Evolutionary conservation across 1,140 invertebrate species (phyloP).

Genomic region (Melipona quadrifasciata): DNA sequence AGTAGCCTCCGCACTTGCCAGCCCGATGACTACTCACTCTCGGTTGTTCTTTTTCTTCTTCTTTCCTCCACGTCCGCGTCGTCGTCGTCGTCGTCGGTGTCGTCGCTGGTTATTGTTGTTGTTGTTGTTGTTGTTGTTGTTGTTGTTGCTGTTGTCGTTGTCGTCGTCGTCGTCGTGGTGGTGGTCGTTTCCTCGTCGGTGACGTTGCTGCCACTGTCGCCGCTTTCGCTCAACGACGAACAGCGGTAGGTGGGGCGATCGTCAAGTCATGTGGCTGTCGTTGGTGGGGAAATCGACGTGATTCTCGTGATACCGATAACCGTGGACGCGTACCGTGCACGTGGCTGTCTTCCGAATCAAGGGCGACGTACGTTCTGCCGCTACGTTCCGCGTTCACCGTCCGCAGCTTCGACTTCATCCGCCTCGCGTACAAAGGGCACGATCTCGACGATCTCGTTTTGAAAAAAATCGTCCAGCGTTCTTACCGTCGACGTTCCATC

Average conservation of each 20-base stretch:
- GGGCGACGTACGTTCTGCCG: neutral
- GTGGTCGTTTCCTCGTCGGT: slow-evolving; percentile 26
- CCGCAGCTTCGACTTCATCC: slow-evolving; percentile 14
- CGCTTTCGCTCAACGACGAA: slow-evolving; percentile 60
- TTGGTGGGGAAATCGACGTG: slow-evolving; percentile 43
- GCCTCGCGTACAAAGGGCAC: neutral
- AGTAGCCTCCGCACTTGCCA: slow-evolving; percentile 66
- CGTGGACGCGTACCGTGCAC: slow-evolving; percentile 6
- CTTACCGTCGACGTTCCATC: neutral
- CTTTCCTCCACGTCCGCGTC: slow-evolving; percentile 44
- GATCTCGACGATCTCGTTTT: neutral
- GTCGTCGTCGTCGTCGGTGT: slow-evolving; percentile 21
- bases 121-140: slow-evolving; percentile 17
- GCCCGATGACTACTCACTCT: slow-evolving; percentile 51
- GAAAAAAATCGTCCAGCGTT: too few species aligned
- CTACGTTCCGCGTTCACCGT: neutral
- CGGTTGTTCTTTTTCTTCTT: slow-evolving; percentile 43
- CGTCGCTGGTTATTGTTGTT: slow-evolving; percentile 2
- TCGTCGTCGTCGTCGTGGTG: slow-evolving; percentile 32
- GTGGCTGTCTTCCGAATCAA: slow-evolving; percentile 40
- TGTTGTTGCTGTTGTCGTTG: neutral
- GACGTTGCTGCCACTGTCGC: slow-evolving; percentile 51
- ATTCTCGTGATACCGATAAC: slow-evolving; percentile 35
- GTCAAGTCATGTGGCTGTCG: slow-evolving; percentile 59
- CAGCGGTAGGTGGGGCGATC: slow-evolving; percentile 59